Percentiles rank a stretch among this genome's conserved stretches.
Evolutionary conservation across 2,888 invertebrate species (phyloP).

Genomic region (Eristalis intricaria): DNA sequence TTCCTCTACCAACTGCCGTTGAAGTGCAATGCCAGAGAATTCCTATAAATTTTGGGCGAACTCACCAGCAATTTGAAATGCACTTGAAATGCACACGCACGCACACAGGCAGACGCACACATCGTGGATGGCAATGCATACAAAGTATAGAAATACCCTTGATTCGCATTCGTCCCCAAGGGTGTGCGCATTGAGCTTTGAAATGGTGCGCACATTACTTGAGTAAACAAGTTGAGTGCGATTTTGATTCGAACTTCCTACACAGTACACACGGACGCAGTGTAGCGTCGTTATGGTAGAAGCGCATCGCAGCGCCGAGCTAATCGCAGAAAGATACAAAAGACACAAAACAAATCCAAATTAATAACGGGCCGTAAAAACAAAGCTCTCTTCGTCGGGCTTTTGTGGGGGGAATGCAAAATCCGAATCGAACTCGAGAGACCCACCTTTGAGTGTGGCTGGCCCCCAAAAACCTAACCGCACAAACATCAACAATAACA

Average conservation of each 20-base stretch:
- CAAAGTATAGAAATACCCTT: constrained; percentile 31
- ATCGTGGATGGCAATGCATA: neutral
- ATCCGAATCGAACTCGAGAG: constrained; percentile 31
- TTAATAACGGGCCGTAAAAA: constrained; percentile 14
- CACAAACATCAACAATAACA: constrained; percentile 20
- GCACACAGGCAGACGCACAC: neutral
- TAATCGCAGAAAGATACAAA: neutral
- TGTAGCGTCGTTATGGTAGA: constrained; percentile 5
- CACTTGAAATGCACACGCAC: constrained; percentile 21
- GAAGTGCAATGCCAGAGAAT: constrained; percentile 1
- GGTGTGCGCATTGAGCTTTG: constrained; percentile 59
- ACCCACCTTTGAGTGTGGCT: constrained; percentile 29
- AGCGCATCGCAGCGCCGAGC: no score
- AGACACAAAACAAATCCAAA: constrained; percentile 5
- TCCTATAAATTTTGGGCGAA: constrained; percentile 20
- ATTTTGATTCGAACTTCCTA: constrained; percentile 39
- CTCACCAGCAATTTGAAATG: neutral
- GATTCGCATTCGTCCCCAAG: constrained; percentile 49
- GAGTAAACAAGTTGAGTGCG: constrained; percentile 36
- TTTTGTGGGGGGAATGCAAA: neutral
- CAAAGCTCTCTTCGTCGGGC: constrained; percentile 9
- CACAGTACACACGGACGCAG: constrained; percentile 38
- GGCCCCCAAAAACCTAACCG: constrained; percentile 38
- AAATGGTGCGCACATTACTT: constrained; percentile 42
- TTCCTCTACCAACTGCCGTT: neutral